Percentiles rank a stretch among this genome's conserved stretches.
phyloP scores from a whole-genome alignment of 2,797 vertebrate species.

The Paramormyrops hopkinsi region DNA sequence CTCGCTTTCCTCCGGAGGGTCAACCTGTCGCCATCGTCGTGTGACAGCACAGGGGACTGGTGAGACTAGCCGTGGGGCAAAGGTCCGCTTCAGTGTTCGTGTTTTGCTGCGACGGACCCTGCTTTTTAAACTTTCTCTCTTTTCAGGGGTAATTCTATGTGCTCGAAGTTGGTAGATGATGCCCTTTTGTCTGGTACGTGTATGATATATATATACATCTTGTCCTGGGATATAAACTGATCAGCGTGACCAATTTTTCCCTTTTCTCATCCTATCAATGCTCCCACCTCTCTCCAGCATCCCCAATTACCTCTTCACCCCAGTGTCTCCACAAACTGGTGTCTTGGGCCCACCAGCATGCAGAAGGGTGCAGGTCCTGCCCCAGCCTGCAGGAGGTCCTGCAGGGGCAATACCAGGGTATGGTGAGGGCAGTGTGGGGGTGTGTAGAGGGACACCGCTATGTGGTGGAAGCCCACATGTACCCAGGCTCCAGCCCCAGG shows the following conservation, averaged over 20 bases:
- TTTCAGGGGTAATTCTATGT: constrained; percentile 44
- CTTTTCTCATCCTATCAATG: neutral
- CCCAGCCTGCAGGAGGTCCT: constrained; percentile 77
- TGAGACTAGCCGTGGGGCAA: constrained; percentile 30
- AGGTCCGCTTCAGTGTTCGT: neutral
- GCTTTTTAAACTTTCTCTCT: neutral
- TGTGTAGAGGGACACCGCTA: constrained; percentile 79
- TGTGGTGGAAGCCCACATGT: constrained; percentile 68
- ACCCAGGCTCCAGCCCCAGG: constrained; percentile 23
- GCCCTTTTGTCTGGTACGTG: constrained; percentile 41
- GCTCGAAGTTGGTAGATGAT: constrained; percentile 33
- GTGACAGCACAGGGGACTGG: constrained; percentile 52
- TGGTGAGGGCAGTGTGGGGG: constrained; percentile 75
- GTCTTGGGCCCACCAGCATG: constrained; percentile 79
- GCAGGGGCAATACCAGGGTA: constrained; percentile 72
- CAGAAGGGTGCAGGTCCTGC: constrained; percentile 62
- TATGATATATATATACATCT: neutral
- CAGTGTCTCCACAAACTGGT: constrained; percentile 79
- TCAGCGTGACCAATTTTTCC: neutral
- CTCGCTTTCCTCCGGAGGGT: constrained; percentile 80
- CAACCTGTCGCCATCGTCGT: constrained; percentile 64
- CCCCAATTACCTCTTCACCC: constrained; percentile 66
- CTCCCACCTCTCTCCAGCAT: constrained; percentile 27
- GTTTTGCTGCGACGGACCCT: neutral
- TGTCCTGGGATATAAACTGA: neutral